Evolutionary conservation across 2,797 vertebrate species (phyloP).

Genomic region (Alfaro cultratus): DNA sequence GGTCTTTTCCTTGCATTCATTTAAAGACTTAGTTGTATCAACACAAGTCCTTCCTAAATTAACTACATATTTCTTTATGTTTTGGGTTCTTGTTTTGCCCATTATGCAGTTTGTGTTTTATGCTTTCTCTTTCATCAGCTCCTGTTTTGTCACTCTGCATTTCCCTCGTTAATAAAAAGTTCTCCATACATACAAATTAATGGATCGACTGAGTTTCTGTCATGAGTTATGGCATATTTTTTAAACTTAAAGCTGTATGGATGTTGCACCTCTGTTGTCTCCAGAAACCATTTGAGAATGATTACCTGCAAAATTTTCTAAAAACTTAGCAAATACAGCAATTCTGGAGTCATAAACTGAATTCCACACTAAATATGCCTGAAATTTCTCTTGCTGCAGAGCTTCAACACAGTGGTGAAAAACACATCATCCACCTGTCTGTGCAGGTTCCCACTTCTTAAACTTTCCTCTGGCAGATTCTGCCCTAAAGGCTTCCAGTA

Average conservation of each 20-base stretch:
- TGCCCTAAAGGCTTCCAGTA: conserved; percentile 37
- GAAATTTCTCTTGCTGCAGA: conserved; percentile 6
- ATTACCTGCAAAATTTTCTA: not conserved
- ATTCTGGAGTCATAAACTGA: not conserved
- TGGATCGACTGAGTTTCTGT: not conserved
- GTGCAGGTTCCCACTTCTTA: conserved; percentile 13
- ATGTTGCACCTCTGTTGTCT: not conserved
- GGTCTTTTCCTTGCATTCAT: too few relatives aligned
- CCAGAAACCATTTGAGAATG: not conserved
- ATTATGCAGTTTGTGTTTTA: not conserved
- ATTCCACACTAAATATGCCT: not conserved
- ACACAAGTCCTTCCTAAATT: not conserved
- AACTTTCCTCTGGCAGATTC: conserved; percentile 25
- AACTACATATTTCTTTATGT: not conserved
- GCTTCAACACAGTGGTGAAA: not conserved
- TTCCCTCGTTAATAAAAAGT: not conserved
- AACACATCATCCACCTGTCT: conserved; percentile 29
- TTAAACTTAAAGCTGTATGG: not conserved
- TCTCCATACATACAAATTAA: not conserved
- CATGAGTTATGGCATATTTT: not conserved
- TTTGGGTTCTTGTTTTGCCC: not conserved
- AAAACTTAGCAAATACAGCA: too few relatives aligned
- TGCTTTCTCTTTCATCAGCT: not conserved
- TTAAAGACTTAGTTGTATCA: not conserved
- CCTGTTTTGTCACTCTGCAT: not conserved